Base-by-base conservation (phyloP, 1,140 invertebrate genomes). In the Apis cerana region DNA sequence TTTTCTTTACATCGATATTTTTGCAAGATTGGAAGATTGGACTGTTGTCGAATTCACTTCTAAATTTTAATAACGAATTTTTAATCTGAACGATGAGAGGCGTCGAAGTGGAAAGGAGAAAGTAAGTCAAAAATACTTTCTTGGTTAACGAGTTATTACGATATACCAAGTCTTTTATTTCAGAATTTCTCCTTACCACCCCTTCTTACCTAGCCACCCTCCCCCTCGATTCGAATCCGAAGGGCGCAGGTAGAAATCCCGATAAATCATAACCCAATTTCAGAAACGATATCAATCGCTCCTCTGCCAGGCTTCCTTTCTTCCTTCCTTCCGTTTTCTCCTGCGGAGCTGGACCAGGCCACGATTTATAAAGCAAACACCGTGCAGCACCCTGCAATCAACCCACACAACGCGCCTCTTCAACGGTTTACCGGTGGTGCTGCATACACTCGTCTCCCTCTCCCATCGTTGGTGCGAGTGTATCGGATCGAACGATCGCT, bases 341-440 rank as follows among this genome's bases (percentile, higher is more conserved):
- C 84, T 89, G 85, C 84, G 80, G 88, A 80, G 80, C 75, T 85
- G 85, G 84, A 78, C 86, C 90, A 83, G 82, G 70, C 75, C 91
- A 91, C 91, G 92, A 93, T 93, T 94, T 93, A 94, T 93, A 94
- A 93, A 94, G 92, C 93, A 94, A 94, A 93, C 93, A 94, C 93
- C 90, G 90, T 85, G 86, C 90, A 84, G 90, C 89, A 93, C 90
- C 92, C 92, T 94, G 90, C 91, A 93, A 93, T 94, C 93, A 94
- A 90, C 85, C 85, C 79, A 86, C 88, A 87, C 88, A 85, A 85
- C 87, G 81, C 85, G 76, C 83, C 83, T 83, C 80, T 74, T 83
- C 86, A 0, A 27, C 33, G 75, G 83, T 88, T 88, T 83, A 82
- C 68, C 86, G 23, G 74, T 43, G 33, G 33, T 43, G 33, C 70